phyloP scores from a whole-genome alignment of 2,113 vertebrate species.

The Dicrurus megarhynchus region DNA sequence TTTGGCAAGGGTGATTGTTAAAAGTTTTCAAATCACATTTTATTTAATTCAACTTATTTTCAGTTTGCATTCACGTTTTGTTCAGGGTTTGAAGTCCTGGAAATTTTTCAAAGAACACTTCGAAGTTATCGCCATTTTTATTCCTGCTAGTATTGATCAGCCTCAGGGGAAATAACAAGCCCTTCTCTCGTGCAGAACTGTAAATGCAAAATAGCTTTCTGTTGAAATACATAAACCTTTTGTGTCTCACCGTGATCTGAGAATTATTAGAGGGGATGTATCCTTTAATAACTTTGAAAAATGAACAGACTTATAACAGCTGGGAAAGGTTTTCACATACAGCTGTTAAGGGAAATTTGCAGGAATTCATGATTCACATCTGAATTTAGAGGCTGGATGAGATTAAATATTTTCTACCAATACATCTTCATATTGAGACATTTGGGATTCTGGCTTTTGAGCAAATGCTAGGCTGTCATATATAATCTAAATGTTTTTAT shows the following conservation, averaged over 20 bases:
- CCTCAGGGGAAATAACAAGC: slow-evolving; percentile 54
- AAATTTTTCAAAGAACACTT: slow-evolving; percentile 35
- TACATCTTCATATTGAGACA: slow-evolving; percentile 7
- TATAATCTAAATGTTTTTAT: slow-evolving; percentile 12
- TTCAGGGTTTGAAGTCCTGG: neutral
- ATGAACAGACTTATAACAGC: slow-evolving; percentile 34
- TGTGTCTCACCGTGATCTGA: slow-evolving; percentile 11
- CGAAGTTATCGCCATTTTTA: slow-evolving; percentile 23
- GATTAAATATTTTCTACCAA: slow-evolving; percentile 37
- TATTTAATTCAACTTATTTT: neutral
- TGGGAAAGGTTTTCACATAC: slow-evolving; percentile 34
- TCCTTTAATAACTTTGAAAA: slow-evolving; percentile 59
- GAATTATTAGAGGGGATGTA: slow-evolving; percentile 35
- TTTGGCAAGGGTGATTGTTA: neutral
- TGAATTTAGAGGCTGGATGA: slow-evolving; percentile 26
- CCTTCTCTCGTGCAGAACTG: slow-evolving; percentile 2
- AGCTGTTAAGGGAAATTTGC: slow-evolving; percentile 22
- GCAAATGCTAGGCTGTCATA: neutral
- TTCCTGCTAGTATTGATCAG: slow-evolving; percentile 33
- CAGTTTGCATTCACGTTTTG: neutral
- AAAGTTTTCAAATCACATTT: neutral
- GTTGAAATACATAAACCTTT: slow-evolving; percentile 54
- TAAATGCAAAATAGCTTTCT: slow-evolving; percentile 59
- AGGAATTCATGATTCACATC: slow-evolving; percentile 44
- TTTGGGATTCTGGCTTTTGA: slow-evolving; percentile 4